Evolutionary conservation across 1,140 invertebrate genomes (phyloP).

Genomic region (Caenorhabditis latens): DNA sequence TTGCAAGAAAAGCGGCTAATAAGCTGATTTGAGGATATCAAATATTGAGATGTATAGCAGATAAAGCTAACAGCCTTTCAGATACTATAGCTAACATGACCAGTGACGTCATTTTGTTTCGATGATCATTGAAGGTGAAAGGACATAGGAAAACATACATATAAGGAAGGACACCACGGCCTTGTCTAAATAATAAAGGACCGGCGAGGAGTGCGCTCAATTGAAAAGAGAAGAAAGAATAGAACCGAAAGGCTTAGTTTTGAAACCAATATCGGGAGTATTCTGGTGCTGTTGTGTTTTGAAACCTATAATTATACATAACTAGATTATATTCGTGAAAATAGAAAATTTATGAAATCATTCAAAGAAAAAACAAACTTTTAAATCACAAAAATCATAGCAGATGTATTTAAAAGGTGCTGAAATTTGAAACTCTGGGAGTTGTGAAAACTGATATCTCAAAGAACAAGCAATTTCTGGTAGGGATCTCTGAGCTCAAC

Average conservation of each 20-base stretch:
- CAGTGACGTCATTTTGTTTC: slow-evolving; percentile 14
- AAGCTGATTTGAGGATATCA: no score
- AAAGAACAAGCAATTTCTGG: not conserved
- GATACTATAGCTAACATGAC: not conserved
- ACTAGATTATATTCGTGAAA: no score
- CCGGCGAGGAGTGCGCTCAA: slow-evolving; percentile 10
- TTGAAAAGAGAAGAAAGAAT: not conserved
- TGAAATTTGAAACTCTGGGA: not conserved
- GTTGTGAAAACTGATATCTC: not conserved
- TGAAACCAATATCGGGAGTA: no score
- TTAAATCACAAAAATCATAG: not conserved
- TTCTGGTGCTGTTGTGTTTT: no score
- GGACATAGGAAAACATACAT: not conserved
- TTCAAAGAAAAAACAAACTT: not conserved
- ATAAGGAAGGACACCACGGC: not conserved
- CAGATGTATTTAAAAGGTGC: not conserved
- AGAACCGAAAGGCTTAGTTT: no score
- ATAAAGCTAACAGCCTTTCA: no score
- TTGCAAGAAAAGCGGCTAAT: not conserved
- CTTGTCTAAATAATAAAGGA: slow-evolving; percentile 33
- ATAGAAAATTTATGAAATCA: not conserved
- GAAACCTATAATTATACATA: no score
- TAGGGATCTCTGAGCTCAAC: no score
- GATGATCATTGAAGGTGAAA: not conserved
- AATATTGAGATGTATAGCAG: no score